Evolutionary conservation across 2,888 invertebrate species (phyloP).

Genomic region (Mimas tiliae): DNA sequence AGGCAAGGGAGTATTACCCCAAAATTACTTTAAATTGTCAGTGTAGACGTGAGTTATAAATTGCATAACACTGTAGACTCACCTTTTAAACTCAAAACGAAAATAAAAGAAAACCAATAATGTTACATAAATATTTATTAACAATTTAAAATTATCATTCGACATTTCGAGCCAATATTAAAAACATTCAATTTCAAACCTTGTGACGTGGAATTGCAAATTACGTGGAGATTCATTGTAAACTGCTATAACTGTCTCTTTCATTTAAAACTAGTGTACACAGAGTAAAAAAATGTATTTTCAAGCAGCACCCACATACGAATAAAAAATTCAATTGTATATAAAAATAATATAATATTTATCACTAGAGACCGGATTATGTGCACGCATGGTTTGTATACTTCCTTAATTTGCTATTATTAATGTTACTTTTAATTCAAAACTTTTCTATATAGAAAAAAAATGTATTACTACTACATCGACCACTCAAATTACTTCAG

Average conservation of each 20-base stretch:
- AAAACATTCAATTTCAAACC: slow-evolving; percentile 58
- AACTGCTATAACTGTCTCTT: slow-evolving; percentile 34
- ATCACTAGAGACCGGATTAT: slow-evolving; percentile 23
- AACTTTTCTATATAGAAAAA: too few species aligned
- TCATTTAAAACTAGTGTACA: slow-evolving; percentile 54
- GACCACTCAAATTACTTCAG: too few species aligned
- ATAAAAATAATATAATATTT: slow-evolving; percentile 29
- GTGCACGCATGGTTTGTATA: slow-evolving; percentile 24
- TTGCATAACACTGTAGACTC: slow-evolving; percentile 82
- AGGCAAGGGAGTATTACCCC: slow-evolving; percentile 1
- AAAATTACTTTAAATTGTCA: slow-evolving; percentile 12
- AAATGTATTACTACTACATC: too few species aligned
- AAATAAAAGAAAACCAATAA: slow-evolving; percentile 72
- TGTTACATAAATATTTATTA: slow-evolving; percentile 83
- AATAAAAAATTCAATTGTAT: slow-evolving; percentile 54
- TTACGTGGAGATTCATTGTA: slow-evolving; percentile 70
- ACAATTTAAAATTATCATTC: slow-evolving; percentile 75
- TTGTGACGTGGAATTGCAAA: slow-evolving; percentile 60
- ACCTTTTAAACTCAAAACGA: slow-evolving; percentile 52
- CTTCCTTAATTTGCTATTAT: too few species aligned
- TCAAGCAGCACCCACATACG: slow-evolving; percentile 72
- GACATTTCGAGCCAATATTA: slow-evolving; percentile 61
- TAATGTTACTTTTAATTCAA: too few species aligned
- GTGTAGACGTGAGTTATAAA: slow-evolving; percentile 65
- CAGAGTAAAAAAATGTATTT: slow-evolving; percentile 58